Percentiles rank a stretch among this genome's conserved stretches.
phyloP scores from a whole-genome alignment of 2,113 vertebrate species.

The Patagioenas fasciata region DNA sequence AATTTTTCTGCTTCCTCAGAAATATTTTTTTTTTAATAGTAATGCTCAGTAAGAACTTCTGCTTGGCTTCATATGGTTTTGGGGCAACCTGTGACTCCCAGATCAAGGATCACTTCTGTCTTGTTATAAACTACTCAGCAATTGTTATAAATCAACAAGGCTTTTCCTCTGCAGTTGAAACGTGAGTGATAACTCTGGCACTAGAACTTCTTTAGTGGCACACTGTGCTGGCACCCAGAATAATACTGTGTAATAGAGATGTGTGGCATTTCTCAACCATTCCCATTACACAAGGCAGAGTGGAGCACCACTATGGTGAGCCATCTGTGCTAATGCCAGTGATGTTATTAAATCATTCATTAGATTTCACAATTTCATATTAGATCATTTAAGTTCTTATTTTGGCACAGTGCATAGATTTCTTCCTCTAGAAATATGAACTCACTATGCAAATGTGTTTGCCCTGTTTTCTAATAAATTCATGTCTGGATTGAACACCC shows the following conservation, averaged over 20 bases:
- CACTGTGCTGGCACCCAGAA: background rate
- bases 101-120: background rate
- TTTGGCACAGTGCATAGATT: slow-evolving; percentile 10
- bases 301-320: background rate
- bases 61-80: background rate
- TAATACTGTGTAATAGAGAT: background rate
- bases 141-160: background rate
- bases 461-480: slow-evolving; percentile 65
- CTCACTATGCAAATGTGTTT: slow-evolving; percentile 46
- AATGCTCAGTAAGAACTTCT: background rate
- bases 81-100: background rate
- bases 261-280: slow-evolving; percentile 19
- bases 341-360: slow-evolving; percentile 63
- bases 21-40: background rate
- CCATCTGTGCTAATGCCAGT: slow-evolving; percentile 61
- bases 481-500: slow-evolving; percentile 22
- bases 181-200: background rate
- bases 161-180: background rate
- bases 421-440: slow-evolving; percentile 17
- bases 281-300: background rate
- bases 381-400: slow-evolving; percentile 28
- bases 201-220: background rate
- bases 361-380: slow-evolving; percentile 30
- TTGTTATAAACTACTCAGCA: background rate
- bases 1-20: background rate